Base-by-base conservation (phyloP, 2,113 vertebrate species). In the Callopanchax toddi region DNA sequence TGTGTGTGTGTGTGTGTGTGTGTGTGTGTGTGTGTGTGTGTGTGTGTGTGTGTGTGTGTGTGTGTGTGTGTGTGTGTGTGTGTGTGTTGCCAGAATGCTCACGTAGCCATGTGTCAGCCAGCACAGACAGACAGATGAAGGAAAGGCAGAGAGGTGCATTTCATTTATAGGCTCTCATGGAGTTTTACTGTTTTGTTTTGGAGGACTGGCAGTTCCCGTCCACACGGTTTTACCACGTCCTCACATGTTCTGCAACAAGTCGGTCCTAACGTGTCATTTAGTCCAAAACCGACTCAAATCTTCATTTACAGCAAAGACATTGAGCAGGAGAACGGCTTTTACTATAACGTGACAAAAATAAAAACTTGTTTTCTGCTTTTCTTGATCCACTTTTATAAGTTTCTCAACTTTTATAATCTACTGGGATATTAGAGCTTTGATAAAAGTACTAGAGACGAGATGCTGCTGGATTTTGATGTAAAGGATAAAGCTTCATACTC, bases 181-280 rank as follows among this genome's bases (percentile, higher is more conserved):
- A 75, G 60, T 82, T 86, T 87, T 69, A 87, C 71, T 44, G 84
- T 82, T 83, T 74, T 89, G 79, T 87, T 90, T 86, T 87, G 81
- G 65, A 85, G 61, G 70, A 77, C 60, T 60, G 5, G 3, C 36
- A 71, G 72, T 18, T 72, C 71, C 52, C 34, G 55, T 77, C 72
- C 69, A 32, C 29, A 13, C 53, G 10, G 23, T 64, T 85, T 78
- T 45, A 43, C n/a, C 78, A 59, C 65, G 82, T 86, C 78, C 87
- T 84, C 84, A 79, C 57, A 60, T 46, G n/a, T n/a, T n/a, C n/a
- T n/a, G n/a, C n/a, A n/a, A 73, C 78, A 57, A 32, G 29, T 32
- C 10, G 29, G 50, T n/a, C n/a, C 34, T 61, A 51, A 79, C 45
- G 16, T 63, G 54, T 66, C 66, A 49, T 52, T 72, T 36, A 52